Evolutionary conservation across 2,113 vertebrate genomes (phyloP).

Genomic region (Speoplatyrhinus poulsoni): DNA sequence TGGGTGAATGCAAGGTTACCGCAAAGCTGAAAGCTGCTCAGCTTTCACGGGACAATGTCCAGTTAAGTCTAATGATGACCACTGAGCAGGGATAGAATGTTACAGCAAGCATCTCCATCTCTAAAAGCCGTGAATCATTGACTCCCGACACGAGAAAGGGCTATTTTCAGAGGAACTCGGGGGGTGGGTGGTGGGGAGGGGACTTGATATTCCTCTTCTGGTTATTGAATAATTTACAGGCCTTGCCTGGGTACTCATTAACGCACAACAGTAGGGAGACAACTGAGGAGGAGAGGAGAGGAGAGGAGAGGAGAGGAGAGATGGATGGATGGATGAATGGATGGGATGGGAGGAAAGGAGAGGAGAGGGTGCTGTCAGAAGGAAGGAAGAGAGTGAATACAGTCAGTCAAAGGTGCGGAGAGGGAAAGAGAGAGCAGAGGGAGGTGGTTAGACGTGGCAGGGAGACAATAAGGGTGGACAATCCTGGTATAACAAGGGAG

Average conservation of each 20-base stretch:
- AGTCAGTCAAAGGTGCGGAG: slow-evolving; percentile 15
- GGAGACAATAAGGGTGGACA: slow-evolving; percentile 32
- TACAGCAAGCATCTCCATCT: slow-evolving; percentile 38
- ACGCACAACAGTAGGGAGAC: slow-evolving; percentile 55
- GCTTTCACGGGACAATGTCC: slow-evolving; percentile 12
- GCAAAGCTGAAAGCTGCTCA: slow-evolving; percentile 3
- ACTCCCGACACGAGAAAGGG: slow-evolving; percentile 45
- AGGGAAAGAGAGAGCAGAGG: slow-evolving; percentile 10
- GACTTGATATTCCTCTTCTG: slow-evolving; percentile 55
- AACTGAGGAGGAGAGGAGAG: slow-evolving; percentile 1
- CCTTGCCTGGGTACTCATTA: slow-evolving; percentile 67
- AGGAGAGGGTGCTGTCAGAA: slow-evolving; percentile 38
- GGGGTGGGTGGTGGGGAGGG: slow-evolving; percentile 8
- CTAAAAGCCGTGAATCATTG: slow-evolving; percentile 42
- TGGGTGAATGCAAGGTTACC: slow-evolving; percentile 25
- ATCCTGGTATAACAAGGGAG: slow-evolving; percentile 48
- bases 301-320: background rate
- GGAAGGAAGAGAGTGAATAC: slow-evolving; percentile 26
- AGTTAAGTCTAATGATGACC: background rate
- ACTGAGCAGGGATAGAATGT: background rate
- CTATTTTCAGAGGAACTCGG: slow-evolving; percentile 63
- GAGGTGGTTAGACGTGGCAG: slow-evolving; percentile 46
- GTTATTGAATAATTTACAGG: slow-evolving; percentile 74
- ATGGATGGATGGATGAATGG: background rate
- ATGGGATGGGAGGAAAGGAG: background rate